These are phyloP conservation scores for Frankliniella fusca DNA, from an alignment of 2,888 invertebrate genomes.

Conservation along the genomic window DNA sequence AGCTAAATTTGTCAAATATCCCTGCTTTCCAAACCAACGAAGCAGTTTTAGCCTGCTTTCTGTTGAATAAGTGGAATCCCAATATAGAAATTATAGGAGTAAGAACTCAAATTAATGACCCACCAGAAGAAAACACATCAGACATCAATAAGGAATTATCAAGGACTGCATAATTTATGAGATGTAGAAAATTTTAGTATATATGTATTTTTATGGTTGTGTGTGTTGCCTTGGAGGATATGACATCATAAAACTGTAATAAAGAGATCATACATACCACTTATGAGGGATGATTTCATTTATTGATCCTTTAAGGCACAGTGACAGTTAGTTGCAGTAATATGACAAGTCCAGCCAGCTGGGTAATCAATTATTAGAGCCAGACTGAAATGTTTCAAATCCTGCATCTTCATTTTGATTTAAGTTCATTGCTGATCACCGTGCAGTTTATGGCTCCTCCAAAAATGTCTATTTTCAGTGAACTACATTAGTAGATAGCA, in stretches of 20 bases:
- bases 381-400: background rate
- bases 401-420: background rate
- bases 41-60: background rate
- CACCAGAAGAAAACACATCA: no score
- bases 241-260: no score
- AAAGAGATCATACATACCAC: background rate
- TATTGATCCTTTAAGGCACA: constrained; percentile 26
- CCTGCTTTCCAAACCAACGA: background rate
- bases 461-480: constrained; percentile 17
- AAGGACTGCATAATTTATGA: background rate
- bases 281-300: background rate
- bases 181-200: no score
- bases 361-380: constrained; percentile 10
- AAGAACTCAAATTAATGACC: no score
- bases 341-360: constrained; percentile 19
- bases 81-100: background rate
- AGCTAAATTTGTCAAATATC: background rate
- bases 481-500: background rate
- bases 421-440: background rate
- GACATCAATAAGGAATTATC: no score
- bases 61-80: background rate
- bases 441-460: background rate
- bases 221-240: no score
- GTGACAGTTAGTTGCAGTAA: background rate
- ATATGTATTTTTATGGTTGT: no score